A percentile compares a stretch with the other conserved stretches of the same genome.
Conservation (phyloP, 2,797 vertebrate species). For the Euphonia xanthogaster region DNA sequence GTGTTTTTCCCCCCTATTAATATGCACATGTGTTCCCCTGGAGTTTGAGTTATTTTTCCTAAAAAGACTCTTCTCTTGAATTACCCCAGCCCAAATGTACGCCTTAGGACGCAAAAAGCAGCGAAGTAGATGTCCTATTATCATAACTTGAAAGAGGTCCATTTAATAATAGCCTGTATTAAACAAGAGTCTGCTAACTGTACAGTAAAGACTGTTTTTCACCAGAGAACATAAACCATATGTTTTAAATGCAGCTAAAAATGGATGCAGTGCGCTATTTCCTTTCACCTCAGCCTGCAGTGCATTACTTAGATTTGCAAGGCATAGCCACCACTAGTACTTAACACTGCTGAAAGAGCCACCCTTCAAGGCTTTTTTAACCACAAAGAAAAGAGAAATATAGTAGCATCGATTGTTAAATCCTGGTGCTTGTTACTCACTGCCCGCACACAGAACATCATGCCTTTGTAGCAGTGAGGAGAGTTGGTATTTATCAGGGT, state of each 20-base stretch:
- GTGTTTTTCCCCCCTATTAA: background rate
- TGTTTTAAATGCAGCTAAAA: conserved; percentile 21
- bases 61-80: conserved; percentile 25
- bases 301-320: conserved; percentile 8
- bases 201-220: conserved; percentile 26
- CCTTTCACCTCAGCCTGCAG: background rate
- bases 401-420: conserved; percentile 77
- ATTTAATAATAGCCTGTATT: conserved; percentile 61
- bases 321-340: conserved; percentile 1
- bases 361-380: conserved; percentile 68
- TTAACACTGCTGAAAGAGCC: conserved; percentile 36
- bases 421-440: conserved; percentile 70
- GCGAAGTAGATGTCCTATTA: conserved; percentile 22
- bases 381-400: conserved; percentile 76
- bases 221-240: conserved; percentile 3
- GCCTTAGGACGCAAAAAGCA: conserved; percentile 31
- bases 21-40: background rate
- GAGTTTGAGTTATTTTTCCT: conserved; percentile 24
- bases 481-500: conserved; percentile 86
- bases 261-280: conserved; percentile 8
- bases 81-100: background rate
- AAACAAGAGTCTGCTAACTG: conserved; percentile 60
- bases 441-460: conserved; percentile 67
- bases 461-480: conserved; percentile 77
- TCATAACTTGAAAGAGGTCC: conserved; percentile 41